Base-by-base conservation (phyloP, 2,888 invertebrate genomes). In the Sylvicola fuscatus region DNA sequence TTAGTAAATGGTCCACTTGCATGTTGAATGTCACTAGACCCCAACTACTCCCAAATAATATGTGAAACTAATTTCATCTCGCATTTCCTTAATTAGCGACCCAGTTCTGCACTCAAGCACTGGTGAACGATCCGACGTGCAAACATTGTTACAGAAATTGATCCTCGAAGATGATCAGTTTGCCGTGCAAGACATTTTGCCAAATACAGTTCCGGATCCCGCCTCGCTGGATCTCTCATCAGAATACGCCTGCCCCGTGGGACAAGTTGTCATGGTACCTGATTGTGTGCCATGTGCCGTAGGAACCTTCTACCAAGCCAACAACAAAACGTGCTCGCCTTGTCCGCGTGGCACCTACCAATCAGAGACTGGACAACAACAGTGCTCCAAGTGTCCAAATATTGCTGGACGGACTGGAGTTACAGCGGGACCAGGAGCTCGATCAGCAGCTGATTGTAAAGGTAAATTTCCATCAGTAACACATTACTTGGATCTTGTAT, bases 121-220 rank as follows among this genome's bases (percentile, higher is more conserved):
- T 36, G 87, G 89, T 50, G 86, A 89, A 56, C 68, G 87, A 40
- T 77, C 87, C 2, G 74, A 72, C 37, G 86, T 89, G 0, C 74
- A 87, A 52, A 66, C 73, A 38, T 65, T 93, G 39, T 62, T 95
- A 46, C 84, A 93, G 59, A 81, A 80, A 55, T 66, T 92, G 2
- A 90, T 93, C 44, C 67, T 92, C 41, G 87, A 92, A 62, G 83
- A 89, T 56, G 87, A 87, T 60, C 86, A 89, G 56, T 87, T 92
- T 53, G 89, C 89, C 49, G 90, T 92, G 3, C 72, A 82, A 48
- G 87, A 83, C 50, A 89, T 89, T 48, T 61, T 92, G 36, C 93
- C 93, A 12, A 93, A 92, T 51, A 93, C 92, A 0, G 79, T 87
- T 0, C 89, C 92, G 0, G 92, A 93, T 59, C 84, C 92, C 38